These are phyloP conservation scores for Ptychoptera albimana DNA, from an alignment of 2,888 invertebrate species.

Conservation along the genomic window DNA sequence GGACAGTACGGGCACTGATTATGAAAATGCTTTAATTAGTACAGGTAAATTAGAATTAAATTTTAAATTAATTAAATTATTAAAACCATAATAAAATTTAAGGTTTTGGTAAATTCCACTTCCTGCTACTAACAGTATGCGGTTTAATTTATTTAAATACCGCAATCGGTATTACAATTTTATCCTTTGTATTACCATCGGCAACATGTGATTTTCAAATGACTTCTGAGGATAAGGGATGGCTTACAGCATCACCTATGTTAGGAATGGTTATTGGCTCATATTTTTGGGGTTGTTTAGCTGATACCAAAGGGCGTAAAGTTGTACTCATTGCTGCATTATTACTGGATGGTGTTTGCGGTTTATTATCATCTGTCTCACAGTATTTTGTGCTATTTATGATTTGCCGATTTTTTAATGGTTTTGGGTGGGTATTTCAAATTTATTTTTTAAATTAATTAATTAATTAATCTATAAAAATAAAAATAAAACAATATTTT, in stretches of 20 bases:
- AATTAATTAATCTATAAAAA: not conserved
- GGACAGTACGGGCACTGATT: slow-evolving; percentile 22
- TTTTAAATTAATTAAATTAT: no score
- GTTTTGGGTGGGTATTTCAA: slow-evolving; percentile 52
- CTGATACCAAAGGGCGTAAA: slow-evolving; percentile 68
- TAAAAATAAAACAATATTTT: slow-evolving; percentile 14
- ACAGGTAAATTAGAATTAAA: no score
- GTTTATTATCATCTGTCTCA: slow-evolving; percentile 54
- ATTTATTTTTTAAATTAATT: not conserved
- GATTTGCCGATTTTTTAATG: slow-evolving; percentile 57
- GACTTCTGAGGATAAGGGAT: slow-evolving; percentile 63
- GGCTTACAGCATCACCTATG: slow-evolving; percentile 62
- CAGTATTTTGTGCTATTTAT: slow-evolving; percentile 57
- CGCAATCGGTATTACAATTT: slow-evolving; percentile 62
- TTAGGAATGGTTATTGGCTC: slow-evolving; percentile 70
- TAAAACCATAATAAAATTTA: no score
- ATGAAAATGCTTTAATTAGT: slow-evolving; percentile 22
- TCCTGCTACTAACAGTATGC: slow-evolving; percentile 53
- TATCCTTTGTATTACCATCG: slow-evolving; percentile 69
- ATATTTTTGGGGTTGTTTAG: slow-evolving; percentile 72
- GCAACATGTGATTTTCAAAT: slow-evolving; percentile 69
- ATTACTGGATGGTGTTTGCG: slow-evolving; percentile 55
- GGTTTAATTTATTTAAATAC: slow-evolving; percentile 72
- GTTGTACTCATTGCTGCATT: slow-evolving; percentile 55
- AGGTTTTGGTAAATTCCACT: slow-evolving; percentile 73